Evolutionary conservation across 2,797 vertebrate genomes (phyloP).

Genomic region (Apogon hyalosoma): DNA sequence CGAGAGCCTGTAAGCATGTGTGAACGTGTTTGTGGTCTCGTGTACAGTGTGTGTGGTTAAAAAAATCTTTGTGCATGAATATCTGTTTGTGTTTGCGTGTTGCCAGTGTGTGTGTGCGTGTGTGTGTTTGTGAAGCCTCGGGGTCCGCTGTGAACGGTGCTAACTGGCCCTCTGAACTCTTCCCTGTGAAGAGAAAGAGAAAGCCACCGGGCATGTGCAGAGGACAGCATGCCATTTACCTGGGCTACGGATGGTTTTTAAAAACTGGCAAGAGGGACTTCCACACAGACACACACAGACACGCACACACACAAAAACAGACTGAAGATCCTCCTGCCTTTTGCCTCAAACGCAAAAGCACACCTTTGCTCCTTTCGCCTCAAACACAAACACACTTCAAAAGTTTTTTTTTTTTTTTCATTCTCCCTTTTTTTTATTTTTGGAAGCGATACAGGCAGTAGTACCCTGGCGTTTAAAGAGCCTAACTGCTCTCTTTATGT

Average conservation of each 20-base stretch:
- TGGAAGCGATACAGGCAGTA: conserved; percentile 73
- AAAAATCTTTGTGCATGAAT: conserved; percentile 55
- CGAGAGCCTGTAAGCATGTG: conserved; percentile 59
- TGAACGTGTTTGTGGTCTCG: conserved; percentile 59
- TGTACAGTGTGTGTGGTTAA: conserved; percentile 45
- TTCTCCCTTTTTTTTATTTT: conserved; percentile 67
- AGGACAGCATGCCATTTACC: conserved; percentile 87
- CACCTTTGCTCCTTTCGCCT: conserved; percentile 81
- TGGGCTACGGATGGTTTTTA: conserved; percentile 77
- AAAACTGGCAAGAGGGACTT: conserved; percentile 75
- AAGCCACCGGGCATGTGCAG: conserved; percentile 81
- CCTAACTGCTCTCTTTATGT: conserved; percentile 74
- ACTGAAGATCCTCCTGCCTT: conserved; percentile 67
- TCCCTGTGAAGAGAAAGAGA: conserved; percentile 81
- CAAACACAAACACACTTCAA: conserved; percentile 81
- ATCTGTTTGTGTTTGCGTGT: conserved; percentile 33
- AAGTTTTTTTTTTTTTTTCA: conserved; percentile 60
- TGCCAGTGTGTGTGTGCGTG: conserved; percentile 30
- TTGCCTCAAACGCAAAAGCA: conserved; percentile 79
- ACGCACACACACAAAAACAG: conserved; percentile 53
- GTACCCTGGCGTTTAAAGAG: conserved; percentile 73
- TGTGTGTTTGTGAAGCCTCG: conserved; percentile 58
- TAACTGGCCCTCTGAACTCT: conserved; percentile 83
- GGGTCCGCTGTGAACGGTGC: conserved; percentile 75
- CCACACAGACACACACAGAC: conserved; percentile 42